These are phyloP conservation scores for Otis tarda DNA, from an alignment of 2,113 vertebrate species.

Conservation along the genomic window DNA sequence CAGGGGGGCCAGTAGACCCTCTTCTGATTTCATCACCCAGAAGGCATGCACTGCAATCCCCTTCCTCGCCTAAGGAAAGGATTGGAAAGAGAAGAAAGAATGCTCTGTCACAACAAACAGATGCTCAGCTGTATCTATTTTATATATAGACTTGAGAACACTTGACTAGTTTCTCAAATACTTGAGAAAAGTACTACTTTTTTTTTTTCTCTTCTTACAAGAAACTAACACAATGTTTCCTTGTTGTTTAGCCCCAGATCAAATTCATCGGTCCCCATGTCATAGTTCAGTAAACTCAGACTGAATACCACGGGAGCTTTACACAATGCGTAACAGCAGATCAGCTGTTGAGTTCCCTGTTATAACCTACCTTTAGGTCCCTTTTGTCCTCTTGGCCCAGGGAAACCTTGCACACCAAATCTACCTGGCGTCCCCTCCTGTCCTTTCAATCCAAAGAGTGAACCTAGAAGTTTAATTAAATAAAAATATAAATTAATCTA, in stretches of 20 bases:
- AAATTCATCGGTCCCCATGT: background rate
- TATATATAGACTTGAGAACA: background rate
- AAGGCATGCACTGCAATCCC: conserved; percentile 72
- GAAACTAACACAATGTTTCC: background rate
- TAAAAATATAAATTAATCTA: background rate
- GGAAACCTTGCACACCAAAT: conserved; percentile 67
- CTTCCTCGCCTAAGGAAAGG: conserved; percentile 68
- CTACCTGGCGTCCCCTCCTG: conserved; percentile 44
- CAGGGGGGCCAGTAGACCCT: conserved; percentile 68
- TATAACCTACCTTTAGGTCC: conserved; percentile 76
- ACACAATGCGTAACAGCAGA: background rate
- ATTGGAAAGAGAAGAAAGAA: background rate
- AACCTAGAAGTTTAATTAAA: conserved; percentile 52
- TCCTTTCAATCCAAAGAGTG: conserved; percentile 75
- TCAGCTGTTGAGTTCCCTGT: background rate
- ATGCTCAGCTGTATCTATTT: background rate
- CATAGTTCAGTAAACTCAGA: background rate
- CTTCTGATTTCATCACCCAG: conserved; percentile 27
- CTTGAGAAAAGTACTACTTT: background rate
- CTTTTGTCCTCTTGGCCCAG: conserved; percentile 73
- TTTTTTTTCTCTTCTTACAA: background rate
- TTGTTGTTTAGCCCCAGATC: background rate
- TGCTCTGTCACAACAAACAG: background rate
- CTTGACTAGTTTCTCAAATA: background rate
- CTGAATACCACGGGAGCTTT: background rate